Evolutionary conservation across 2,797 vertebrate species (phyloP), one percentile per base, ranked within the genome.

Genomic region (Phataginus tetradactyla): DNA sequence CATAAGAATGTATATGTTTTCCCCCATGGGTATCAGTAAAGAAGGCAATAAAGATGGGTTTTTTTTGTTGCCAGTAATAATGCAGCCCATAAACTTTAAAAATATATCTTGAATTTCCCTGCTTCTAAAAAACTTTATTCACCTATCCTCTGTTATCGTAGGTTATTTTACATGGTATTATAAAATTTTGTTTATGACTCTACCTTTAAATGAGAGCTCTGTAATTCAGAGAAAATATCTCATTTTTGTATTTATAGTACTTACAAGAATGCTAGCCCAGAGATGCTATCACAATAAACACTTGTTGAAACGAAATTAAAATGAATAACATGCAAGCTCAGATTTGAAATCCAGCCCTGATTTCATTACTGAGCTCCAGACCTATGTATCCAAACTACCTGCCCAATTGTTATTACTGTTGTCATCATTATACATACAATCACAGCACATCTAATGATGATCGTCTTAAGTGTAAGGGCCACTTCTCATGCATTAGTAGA

Each of bases 51-150:
- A 84, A 94, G 61, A 79, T 83, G 72, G 63, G 27, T 7, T 21
- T 63, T n/a, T 88, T 84, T 91, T 86, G n/a, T 95, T 95, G 42
- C 75, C 25, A 29, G 86, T 83, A 86, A 49, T 81, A 92, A 92
- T 4, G 18, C 11, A 59, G 57, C 69, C 8, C 86, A 89, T 94
- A 92, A 89, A 79, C 64, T 32, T 92, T 95, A 37, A 81, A 55
- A 78, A 80, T 91, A 45, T 53, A 57, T 89, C 59, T 94, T 79
- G 8, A 95, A 96, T 80, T 94, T 64, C 49, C 49, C 78, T 77
- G 34, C 61, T 77, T 96, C 79, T 92, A 72, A 95, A 94, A 94
- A 34, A 57, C 72, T 91, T 93, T 77, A 85, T 89, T 95, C 51
- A 94, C 74, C 88, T 96, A 89, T 59, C 27, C 18, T 34, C 34